Evolutionary conservation across 2,797 vertebrate species (phyloP).

Genomic region (Pithecia hirsuta): DNA sequence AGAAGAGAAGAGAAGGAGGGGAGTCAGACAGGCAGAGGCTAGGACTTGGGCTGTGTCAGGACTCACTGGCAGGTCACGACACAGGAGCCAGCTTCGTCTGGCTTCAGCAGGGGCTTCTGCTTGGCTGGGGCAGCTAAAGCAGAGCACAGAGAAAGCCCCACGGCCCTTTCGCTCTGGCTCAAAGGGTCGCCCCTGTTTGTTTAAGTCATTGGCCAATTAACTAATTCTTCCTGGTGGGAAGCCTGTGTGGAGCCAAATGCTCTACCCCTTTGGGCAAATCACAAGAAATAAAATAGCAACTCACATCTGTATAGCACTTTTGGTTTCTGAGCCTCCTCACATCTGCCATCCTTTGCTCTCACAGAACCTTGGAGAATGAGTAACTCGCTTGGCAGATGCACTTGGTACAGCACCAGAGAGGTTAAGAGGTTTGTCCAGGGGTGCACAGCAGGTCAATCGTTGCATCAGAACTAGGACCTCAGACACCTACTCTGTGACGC

Average conservation of each 20-base stretch:
- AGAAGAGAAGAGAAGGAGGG: conserved; percentile 28
- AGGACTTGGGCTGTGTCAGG: not conserved
- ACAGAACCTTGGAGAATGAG: not conserved
- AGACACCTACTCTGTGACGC: not conserved
- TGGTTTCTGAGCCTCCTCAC: not conserved
- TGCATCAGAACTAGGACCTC: not conserved
- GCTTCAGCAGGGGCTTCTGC: not conserved
- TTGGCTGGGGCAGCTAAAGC: not conserved
- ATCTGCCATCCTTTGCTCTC: not conserved
- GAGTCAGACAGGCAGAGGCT: conserved; percentile 20
- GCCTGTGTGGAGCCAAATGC: not conserved
- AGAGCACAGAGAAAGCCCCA: not conserved
- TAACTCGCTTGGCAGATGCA: not conserved
- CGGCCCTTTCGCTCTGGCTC: not conserved
- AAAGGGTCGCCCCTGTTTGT: too few relatives aligned
- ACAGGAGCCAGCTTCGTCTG: not conserved
- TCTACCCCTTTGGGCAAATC: not conserved
- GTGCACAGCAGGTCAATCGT: not conserved
- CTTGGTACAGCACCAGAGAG: not conserved
- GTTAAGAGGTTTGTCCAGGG: not conserved
- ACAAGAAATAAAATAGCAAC: not conserved
- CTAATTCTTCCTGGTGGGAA: not conserved
- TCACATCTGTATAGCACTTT: not conserved
- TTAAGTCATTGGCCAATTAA: not conserved
- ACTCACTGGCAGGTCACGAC: not conserved